These are phyloP conservation scores for Plebejus melissa DNA, from an alignment of 2,888 invertebrate genomes.

Conservation along the genomic window DNA sequence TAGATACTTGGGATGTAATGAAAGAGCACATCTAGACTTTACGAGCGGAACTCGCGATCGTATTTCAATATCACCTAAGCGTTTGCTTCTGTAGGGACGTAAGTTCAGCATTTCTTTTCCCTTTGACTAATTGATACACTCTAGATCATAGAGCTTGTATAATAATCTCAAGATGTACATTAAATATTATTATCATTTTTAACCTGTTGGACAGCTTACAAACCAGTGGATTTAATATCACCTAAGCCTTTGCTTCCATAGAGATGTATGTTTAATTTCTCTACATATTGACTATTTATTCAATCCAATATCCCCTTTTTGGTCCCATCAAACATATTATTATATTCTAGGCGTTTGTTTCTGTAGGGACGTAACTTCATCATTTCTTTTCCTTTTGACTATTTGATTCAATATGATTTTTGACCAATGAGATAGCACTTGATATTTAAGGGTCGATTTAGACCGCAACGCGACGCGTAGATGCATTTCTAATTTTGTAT, in stretches of 20 bases:
- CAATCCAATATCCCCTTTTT: too few species aligned
- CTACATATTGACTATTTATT: not conserved
- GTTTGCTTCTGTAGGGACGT: not conserved
- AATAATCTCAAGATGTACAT: too few species aligned
- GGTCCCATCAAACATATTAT: too few species aligned
- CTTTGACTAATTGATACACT: not conserved
- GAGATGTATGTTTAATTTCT: not conserved
- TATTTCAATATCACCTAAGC: conserved; percentile 11
- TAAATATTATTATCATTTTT: too few species aligned
- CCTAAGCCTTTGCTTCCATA: not conserved
- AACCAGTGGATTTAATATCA: not conserved
- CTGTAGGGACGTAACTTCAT: not conserved
- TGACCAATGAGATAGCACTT: too few species aligned
- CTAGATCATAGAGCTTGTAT: too few species aligned
- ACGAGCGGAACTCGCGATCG: conserved; percentile 10
- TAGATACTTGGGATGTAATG: conserved; percentile 19
- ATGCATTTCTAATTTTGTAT: too few species aligned
- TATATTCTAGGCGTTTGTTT: not conserved
- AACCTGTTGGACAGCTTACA: too few species aligned
- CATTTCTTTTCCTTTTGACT: not conserved
- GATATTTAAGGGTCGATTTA: too few species aligned
- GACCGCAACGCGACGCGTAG: too few species aligned
- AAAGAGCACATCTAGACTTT: conserved; percentile 17
- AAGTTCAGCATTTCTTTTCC: not conserved
- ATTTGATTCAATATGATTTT: too few species aligned